Conservation (phyloP, 1,140 invertebrate genomes). For the Drosophila malerkotliana region DNA sequence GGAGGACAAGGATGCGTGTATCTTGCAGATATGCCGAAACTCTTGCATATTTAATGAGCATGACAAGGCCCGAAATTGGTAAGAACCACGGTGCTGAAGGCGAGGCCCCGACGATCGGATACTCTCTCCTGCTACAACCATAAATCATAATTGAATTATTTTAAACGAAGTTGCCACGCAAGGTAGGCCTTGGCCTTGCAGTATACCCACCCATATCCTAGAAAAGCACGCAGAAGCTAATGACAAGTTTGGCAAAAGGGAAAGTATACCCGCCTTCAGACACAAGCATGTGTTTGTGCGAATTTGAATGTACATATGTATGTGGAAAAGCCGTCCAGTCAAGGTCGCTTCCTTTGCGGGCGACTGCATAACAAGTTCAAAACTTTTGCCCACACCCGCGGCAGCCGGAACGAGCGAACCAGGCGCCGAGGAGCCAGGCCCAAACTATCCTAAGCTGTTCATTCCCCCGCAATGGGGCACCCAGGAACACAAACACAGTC, state of each 20-base stretch:
- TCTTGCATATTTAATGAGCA: constrained; percentile 56
- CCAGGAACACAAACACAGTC: constrained; percentile 14
- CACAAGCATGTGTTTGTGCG: too few species aligned
- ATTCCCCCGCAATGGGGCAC: constrained; percentile 17
- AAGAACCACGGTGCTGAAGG: constrained; percentile 13
- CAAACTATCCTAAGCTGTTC: constrained; percentile 40
- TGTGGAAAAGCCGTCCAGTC: constrained; percentile 20
- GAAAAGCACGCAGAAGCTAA: constrained; percentile 28
- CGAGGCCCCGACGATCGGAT: neutral
- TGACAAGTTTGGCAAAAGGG: constrained; percentile 47
- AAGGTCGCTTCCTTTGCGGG: constrained; percentile 39
- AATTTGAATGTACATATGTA: neutral
- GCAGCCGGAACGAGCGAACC: neutral
- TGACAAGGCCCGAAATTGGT: constrained; percentile 26
- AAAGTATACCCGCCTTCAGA: neutral
- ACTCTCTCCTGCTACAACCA: constrained; percentile 5
- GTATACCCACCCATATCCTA: neutral
- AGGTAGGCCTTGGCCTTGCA: constrained; percentile 14
- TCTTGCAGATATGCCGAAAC: constrained; percentile 33
- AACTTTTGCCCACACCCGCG: constrained; percentile 33
- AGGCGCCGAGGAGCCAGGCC: constrained; percentile 6
- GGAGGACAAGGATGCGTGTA: constrained; percentile 21
- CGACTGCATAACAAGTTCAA: constrained; percentile 47
- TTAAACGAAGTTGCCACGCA: too few species aligned
- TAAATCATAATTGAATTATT: neutral